These are phyloP conservation scores for Hylomyscus alleni DNA, from an alignment of 2,797 vertebrate genomes.

Conservation along the genomic window DNA sequence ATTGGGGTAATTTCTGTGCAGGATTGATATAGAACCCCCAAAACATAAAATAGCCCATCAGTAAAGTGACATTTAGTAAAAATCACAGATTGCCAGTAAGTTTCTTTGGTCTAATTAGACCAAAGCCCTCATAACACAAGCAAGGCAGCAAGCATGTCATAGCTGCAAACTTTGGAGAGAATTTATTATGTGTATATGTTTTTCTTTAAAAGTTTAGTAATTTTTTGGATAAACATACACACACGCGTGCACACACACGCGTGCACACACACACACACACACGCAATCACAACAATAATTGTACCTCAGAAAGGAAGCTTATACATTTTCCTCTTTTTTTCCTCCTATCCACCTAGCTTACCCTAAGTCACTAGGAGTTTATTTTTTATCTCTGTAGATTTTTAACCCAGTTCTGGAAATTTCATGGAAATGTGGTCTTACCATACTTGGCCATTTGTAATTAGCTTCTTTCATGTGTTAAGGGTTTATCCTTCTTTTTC, in stretches of 20 bases:
- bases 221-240: not conserved
- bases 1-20: not conserved
- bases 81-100: not conserved
- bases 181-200: not conserved
- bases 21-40: not conserved
- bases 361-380: not conserved
- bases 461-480: constrained; percentile 37
- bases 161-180: not conserved
- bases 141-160: not conserved
- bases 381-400: constrained; percentile 23
- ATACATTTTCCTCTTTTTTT: not conserved
- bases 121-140: constrained; percentile 11
- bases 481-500: not conserved
- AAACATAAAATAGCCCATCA: not conserved
- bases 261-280: too few species aligned
- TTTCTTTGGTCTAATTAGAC: constrained; percentile 19
- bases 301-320: constrained; percentile 13
- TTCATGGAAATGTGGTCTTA: not conserved
- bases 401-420: not conserved
- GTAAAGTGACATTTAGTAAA: constrained; percentile 6
- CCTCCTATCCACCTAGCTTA: not conserved
- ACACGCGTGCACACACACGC: too few species aligned
- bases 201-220: not conserved
- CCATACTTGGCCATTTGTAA: not conserved
- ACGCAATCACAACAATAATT: not conserved